A percentile compares a stretch with the other conserved stretches of the same genome.
Conservation (phyloP, 2,113 vertebrate species). For the Desmodus rotundus region DNA sequence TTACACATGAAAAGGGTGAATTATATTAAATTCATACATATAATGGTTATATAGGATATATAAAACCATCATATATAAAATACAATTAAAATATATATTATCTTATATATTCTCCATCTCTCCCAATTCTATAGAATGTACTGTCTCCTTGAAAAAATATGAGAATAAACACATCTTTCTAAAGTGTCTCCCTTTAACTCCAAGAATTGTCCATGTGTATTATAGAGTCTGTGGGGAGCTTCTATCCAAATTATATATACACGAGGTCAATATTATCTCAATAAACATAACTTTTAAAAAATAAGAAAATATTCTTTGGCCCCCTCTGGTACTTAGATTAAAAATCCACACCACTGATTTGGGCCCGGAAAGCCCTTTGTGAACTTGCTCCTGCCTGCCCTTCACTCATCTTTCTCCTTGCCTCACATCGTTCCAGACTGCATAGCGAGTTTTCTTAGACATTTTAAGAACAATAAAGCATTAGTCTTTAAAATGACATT, state of each 20-base stretch:
- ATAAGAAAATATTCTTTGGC: background rate
- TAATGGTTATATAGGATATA: background rate
- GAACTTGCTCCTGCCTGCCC: background rate
- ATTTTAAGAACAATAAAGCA: background rate
- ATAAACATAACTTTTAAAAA: background rate
- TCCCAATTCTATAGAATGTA: background rate
- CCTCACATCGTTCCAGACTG: background rate
- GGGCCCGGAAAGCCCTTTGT: background rate
- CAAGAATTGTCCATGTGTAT: background rate
- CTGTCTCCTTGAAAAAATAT: background rate
- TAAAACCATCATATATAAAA: background rate
- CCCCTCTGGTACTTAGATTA: background rate
- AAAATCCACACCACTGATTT: background rate
- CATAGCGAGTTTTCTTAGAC: background rate
- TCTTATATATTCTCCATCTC: background rate
- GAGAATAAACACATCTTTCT: background rate
- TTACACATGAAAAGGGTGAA: background rate
- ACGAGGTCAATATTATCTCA: background rate
- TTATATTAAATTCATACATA: background rate
- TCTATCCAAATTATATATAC: background rate
- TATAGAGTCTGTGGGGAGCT: background rate
- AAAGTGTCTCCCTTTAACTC: background rate
- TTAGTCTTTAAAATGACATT: background rate
- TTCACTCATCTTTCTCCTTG: background rate
- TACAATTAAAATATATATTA: background rate